Evolutionary conservation across 2,888 invertebrate species (phyloP), one percentile per base, ranked within the genome.

Genomic region (Volucella zonaria): DNA sequence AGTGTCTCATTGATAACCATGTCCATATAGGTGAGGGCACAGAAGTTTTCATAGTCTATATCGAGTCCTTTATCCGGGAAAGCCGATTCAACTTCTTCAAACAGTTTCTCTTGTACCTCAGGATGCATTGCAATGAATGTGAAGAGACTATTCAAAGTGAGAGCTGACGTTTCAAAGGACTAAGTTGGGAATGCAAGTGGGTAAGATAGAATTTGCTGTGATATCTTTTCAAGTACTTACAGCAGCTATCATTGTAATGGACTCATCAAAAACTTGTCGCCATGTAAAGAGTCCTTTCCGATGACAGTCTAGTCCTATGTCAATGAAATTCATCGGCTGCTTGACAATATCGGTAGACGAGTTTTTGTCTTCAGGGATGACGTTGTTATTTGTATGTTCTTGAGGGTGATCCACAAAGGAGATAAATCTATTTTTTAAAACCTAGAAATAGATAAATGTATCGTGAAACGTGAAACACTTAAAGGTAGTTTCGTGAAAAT

Each of bases 51-150:
- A 15, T 68, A 82, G 4, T 61, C 68, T 8, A 88, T 18, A 8
- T 42, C 47, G 15, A 52, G 23, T 18, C 81, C 66, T 1, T 75
- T 12, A 2, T 75, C 12, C 0, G 87, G 79, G 4, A 81, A 78
- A 11, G 86, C 62, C 6, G 66, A 15, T 0, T 56, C 2, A 3
- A 88, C 52, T 80, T 89, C 88, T 3, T 87, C 82, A 51, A 71
- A 87, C 0, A 88, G 86, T 52, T 77, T 87, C 18, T 88, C 82
- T 52, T 89, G 89, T 3, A 86, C 68, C 4, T 87, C 68, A 1
- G 87, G 87, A 67, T 89, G 87, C 87, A 88, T 89, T 6, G 89
- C 88, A 14, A 89, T 31, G 77, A 88, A 73, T 14, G 86, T 75
- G 2, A 88, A 59, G 0, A 86, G n/a, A 14, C 82, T 87, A 38